A percentile compares a stretch with the other conserved stretches of the same genome.
phyloP scores from a whole-genome alignment of 2,113 vertebrate species.

The Tetrax tetrax region DNA sequence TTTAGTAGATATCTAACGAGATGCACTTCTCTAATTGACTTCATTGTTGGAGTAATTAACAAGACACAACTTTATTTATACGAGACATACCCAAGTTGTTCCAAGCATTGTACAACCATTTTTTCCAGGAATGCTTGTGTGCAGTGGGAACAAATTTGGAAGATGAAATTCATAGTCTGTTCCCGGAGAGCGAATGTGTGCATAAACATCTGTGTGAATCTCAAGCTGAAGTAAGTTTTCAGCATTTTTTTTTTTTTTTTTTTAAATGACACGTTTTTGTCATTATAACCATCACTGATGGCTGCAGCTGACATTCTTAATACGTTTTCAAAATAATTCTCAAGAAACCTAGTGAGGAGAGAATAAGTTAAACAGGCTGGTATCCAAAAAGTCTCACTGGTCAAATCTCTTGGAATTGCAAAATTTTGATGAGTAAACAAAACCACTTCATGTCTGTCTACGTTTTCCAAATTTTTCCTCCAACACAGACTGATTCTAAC shows the following conservation, averaged over 20 bases:
- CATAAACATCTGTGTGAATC: background rate
- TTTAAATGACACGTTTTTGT: background rate
- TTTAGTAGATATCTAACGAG: constrained; percentile 39
- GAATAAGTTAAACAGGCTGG: background rate
- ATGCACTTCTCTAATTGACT: constrained; percentile 42
- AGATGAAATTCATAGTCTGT: background rate
- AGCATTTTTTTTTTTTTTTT: background rate
- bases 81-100: background rate
- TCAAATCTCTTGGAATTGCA: background rate
- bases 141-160: background rate
- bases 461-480: background rate
- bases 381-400: background rate
- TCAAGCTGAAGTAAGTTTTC: constrained; percentile 1
- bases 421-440: background rate
- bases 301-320: constrained; percentile 7
- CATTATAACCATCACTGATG: background rate
- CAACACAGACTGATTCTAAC: background rate
- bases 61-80: background rate
- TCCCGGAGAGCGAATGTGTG: background rate
- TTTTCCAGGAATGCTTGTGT: background rate
- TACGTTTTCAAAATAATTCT: constrained; percentile 11
- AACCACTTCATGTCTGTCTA: background rate
- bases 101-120: background rate
- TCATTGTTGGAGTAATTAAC: constrained; percentile 41
- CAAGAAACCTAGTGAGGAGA: background rate